Percentiles rank a stretch among this genome's conserved stretches.
Evolutionary conservation across 2,888 invertebrate genomes (phyloP).

Genomic region (Chamaedrilus cognettii): DNA sequence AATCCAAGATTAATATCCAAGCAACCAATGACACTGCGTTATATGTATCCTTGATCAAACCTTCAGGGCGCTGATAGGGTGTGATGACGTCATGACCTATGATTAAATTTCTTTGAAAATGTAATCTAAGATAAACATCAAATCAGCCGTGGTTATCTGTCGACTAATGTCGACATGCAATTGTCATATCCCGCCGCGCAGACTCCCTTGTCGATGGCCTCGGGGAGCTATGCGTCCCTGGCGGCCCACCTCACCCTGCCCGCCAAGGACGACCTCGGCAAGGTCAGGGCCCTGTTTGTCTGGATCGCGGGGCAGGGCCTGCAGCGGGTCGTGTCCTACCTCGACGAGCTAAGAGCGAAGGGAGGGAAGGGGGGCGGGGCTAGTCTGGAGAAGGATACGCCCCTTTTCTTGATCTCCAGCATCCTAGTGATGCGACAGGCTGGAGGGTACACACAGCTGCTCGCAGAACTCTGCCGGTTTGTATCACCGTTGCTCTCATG

Average conservation of each 20-base stretch:
- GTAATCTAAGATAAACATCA: no score
- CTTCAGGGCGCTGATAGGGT: no score
- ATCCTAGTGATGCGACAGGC: slow-evolving; percentile 33
- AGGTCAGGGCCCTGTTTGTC: slow-evolving; percentile 42
- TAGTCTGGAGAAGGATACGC: slow-evolving; percentile 29
- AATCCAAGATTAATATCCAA: no score
- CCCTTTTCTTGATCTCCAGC: slow-evolving; percentile 17
- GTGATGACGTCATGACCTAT: no score
- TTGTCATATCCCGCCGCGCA: neutral
- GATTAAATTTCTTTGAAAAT: no score
- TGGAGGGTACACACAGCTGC: slow-evolving; percentile 40
- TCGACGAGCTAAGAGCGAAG: slow-evolving; percentile 8
- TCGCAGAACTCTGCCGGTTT: slow-evolving; percentile 42
- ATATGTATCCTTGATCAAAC: no score
- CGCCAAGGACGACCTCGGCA: slow-evolving; percentile 39
- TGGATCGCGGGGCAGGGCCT: slow-evolving; percentile 45
- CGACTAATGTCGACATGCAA: no score
- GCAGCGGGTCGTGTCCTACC: slow-evolving; percentile 37
- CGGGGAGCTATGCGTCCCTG: slow-evolving; percentile 14
- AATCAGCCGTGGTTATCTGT: no score
- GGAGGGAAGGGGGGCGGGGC: no score
- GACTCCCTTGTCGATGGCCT: slow-evolving; percentile 19
- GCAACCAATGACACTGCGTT: no score
- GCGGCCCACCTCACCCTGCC: slow-evolving; percentile 35
- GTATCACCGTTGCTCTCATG: no score